Evolutionary conservation across 1,140 invertebrate species (phyloP).

Genomic region (Samia ricini): DNA sequence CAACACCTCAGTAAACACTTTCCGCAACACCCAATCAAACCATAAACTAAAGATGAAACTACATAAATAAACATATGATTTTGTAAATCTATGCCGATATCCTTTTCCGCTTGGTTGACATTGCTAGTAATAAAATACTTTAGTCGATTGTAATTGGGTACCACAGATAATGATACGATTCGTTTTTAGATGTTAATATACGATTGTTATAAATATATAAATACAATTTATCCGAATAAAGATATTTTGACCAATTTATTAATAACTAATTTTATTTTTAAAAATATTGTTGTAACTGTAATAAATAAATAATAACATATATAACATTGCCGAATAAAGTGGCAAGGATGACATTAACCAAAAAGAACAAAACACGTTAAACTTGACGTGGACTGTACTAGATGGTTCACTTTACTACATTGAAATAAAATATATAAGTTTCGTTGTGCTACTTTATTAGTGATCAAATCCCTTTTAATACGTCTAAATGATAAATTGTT

Average conservation of each 20-base stretch:
- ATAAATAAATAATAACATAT: too few relatives aligned
- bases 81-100: constrained; percentile 31
- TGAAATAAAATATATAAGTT: constrained; percentile 38
- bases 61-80: constrained; percentile 76
- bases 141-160: constrained; percentile 12
- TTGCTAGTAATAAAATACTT: background rate
- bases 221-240: too few relatives aligned
- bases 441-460: constrained; percentile 36
- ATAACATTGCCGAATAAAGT: constrained; percentile 15
- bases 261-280: too few relatives aligned
- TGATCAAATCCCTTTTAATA: constrained; percentile 28
- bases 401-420: constrained; percentile 45
- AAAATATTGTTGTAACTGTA: too few relatives aligned
- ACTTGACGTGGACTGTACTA: constrained; percentile 76
- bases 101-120: constrained; percentile 18
- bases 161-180: too few relatives aligned
- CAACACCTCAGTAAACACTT: constrained; percentile 47
- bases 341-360: constrained; percentile 59
- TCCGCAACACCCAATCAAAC: constrained; percentile 64
- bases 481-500: constrained; percentile 42
- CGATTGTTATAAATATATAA: too few relatives aligned
- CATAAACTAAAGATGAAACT: constrained; percentile 70
- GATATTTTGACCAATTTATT: too few relatives aligned
- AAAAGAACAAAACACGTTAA: constrained; percentile 76
- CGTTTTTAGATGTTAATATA: too few relatives aligned